Conservation (phyloP, 1,140 invertebrate genomes). For the Bombus haemorrhoidalis region DNA sequence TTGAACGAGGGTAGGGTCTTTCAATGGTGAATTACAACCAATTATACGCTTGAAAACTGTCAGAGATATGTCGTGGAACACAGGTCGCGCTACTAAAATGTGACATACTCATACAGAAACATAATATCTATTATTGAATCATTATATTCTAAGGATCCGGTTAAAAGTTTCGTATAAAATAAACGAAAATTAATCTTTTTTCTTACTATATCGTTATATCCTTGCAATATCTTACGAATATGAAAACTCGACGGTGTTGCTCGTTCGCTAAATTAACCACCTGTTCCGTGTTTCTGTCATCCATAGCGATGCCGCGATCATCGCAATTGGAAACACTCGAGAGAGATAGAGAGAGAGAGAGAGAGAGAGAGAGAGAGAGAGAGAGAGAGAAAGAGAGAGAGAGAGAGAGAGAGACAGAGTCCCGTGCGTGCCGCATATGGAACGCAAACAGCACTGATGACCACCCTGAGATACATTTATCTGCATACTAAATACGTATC, state of each 20-base stretch:
- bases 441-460: constrained; percentile 17
- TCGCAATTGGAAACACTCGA: constrained; percentile 37
- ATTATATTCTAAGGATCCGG: background rate
- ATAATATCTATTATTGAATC: background rate
- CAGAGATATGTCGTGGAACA: too few relatives aligned
- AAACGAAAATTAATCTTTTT: background rate
- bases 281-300: constrained; percentile 41
- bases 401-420: constrained; percentile 9
- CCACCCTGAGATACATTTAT: constrained; percentile 56
- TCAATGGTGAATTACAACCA: background rate
- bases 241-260: background rate
- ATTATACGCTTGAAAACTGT: background rate
- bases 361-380: background rate
- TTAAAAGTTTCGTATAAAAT: background rate
- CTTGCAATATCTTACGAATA: background rate
- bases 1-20: background rate
- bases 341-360: background rate
- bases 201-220: background rate
- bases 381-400: constrained; percentile 7
- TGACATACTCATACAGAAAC: background rate
- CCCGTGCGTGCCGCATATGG: constrained; percentile 37
- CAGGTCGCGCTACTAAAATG: background rate
- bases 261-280: constrained; percentile 53
- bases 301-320: constrained; percentile 18
- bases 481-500: constrained; percentile 58